phyloP scores from a whole-genome alignment of 2,888 invertebrate genomes.

The Drosophila ochracea region DNA sequence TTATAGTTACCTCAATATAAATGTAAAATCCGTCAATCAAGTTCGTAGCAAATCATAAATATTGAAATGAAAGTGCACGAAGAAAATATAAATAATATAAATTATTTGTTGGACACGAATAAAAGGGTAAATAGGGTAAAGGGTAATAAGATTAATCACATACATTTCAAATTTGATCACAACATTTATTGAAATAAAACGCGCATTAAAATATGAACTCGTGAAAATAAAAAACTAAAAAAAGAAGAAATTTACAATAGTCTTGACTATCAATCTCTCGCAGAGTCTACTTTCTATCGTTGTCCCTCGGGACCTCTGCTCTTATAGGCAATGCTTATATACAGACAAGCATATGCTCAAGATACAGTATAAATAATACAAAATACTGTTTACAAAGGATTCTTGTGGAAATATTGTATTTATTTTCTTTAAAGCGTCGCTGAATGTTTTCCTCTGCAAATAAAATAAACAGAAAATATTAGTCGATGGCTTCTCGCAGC shows the following conservation, averaged over 20 bases:
- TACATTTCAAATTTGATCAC: background rate
- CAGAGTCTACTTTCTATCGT: background rate
- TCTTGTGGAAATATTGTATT: background rate
- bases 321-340: background rate
- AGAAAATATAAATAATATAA: background rate
- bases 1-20: no score
- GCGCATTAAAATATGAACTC: background rate
- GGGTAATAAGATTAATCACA: background rate
- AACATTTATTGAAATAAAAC: background rate
- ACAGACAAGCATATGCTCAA: background rate
- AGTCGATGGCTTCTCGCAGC: background rate
- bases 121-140: no score
- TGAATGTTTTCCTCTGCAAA: constrained; percentile 3
- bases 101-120: no score
- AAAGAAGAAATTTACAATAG: background rate
- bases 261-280: background rate
- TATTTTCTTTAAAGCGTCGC: background rate
- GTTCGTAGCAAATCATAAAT: background rate
- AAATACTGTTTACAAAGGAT: constrained; percentile 1
- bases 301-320: background rate
- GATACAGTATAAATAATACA: background rate
- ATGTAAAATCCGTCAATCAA: background rate
- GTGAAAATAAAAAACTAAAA: background rate
- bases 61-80: background rate
- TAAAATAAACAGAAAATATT: constrained; percentile 1